Evolutionary conservation across 2,113 vertebrate species (phyloP).

Genomic region (Colossoma macropomum): DNA sequence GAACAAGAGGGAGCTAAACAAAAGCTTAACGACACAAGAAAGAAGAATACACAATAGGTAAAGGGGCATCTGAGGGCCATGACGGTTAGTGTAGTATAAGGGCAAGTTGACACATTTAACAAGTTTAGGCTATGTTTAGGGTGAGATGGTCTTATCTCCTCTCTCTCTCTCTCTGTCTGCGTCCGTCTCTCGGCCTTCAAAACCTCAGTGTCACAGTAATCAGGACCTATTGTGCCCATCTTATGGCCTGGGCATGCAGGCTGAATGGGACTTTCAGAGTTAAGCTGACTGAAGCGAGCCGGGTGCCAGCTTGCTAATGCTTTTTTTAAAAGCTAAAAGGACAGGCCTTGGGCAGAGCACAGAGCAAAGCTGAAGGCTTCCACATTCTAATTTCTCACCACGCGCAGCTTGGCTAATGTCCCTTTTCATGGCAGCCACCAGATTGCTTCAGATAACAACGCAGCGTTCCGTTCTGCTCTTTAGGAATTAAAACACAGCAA

Average conservation of each 20-base stretch:
- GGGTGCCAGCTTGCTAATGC: slow-evolving; percentile 53
- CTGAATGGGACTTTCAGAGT: slow-evolving; percentile 53
- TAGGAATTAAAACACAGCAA: slow-evolving; percentile 75
- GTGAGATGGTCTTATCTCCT: slow-evolving; percentile 27
- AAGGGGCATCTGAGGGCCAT: background rate
- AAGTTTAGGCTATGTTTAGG: slow-evolving; percentile 12
- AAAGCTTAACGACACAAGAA: background rate
- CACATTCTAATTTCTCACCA: slow-evolving; percentile 61
- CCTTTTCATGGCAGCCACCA: slow-evolving; percentile 68
- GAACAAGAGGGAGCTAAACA: slow-evolving; percentile 40
- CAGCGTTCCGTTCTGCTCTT: slow-evolving; percentile 69
- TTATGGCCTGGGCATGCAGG: slow-evolving; percentile 18
- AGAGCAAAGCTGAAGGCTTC: slow-evolving; percentile 57
- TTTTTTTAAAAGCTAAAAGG: slow-evolving; percentile 48
- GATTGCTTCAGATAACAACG: slow-evolving; percentile 75
- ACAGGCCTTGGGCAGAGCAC: slow-evolving; percentile 52
- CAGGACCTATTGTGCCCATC: slow-evolving; percentile 55
- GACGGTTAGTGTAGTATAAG: background rate
- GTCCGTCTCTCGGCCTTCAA: slow-evolving; percentile 20
- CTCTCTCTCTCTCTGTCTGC: background rate
- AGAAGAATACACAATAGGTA: background rate
- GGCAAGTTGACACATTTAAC: slow-evolving; percentile 25
- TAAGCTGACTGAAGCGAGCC: slow-evolving; percentile 55
- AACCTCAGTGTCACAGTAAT: slow-evolving; percentile 62
- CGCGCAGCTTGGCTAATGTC: slow-evolving; percentile 67